Base-by-base conservation (phyloP, 2,113 vertebrate genomes). In the Catharus minimus region DNA sequence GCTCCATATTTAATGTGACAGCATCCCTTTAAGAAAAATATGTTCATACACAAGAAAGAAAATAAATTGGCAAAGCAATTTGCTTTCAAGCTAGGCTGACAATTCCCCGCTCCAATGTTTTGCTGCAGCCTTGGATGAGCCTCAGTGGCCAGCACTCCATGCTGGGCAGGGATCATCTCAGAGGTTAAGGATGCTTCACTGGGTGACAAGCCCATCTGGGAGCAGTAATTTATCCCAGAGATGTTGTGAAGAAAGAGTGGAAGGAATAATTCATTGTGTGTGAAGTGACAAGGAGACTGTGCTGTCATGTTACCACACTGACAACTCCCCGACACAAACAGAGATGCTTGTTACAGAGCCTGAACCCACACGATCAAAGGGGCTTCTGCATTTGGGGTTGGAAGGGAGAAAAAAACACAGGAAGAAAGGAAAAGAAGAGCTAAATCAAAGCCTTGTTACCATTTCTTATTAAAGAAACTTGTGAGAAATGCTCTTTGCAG, bases 1-100 rank as follows among this genome's bases (percentile, higher is more conserved):
- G 92, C 82, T 93, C 93, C 88, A 76, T 81, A 78, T 92, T 95
- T 92, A 88, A 86, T 49, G 46, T 75, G 90, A 92, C 94, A 96
- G 86, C 92, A 90, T 86, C 90, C 88, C 92, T 91, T 92, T 91
- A 92, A 95, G 92, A 93, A 57, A 94, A 86, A 82, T 33, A 79
- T n/a, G 39, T 84, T 93, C 81, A 43, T 60, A 82, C 66, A 68
- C 83, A 76, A 77, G 58, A 13, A 92, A 88, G 92, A 62, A 90
- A 92, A 94, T 66, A 92, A 90, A 90, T 72, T 72, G 77, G 71
- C 71, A 16, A 82, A 85, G 89, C 55, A 73, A 82, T 93, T 92
- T 93, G 74, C 89, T 93, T 93, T 72, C 86, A 76, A 75, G 92
- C 56, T 49, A 23, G 76, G 39, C 82, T 77, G 88, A 78, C 80